Base-by-base conservation (phyloP, 2,113 vertebrate genomes). In the Egretta garzetta region DNA sequence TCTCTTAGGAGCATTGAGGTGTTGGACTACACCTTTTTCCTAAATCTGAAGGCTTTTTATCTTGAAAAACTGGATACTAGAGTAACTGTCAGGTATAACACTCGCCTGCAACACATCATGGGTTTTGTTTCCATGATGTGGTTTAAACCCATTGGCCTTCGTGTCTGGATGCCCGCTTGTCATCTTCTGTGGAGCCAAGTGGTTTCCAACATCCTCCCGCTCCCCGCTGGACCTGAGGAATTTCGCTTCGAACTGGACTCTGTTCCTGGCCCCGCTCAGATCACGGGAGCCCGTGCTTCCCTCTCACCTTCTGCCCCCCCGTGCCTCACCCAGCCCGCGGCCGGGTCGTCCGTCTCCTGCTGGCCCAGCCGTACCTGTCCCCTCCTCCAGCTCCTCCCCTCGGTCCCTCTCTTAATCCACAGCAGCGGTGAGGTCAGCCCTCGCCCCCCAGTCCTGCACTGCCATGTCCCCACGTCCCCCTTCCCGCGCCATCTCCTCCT, bases 361-460 rank as follows among this genome's bases (percentile, higher is more conserved):
- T 67, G 2, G 2, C 26, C 12, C 39, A 41, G 22, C 28, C 12
- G 2, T 21, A 2, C 22, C 35, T 12, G 7, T 30, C 4, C 7
- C 32, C 7, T 50, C 45, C 55, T 53, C 53, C 17, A 22, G 23
- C 26, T 28, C 52, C 37, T 62, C 10, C n/a, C 4, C 8, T 11
- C 20, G 3, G 11, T 35, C 9, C 28, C 17, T 37, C 52, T 23
- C 12, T 17, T 8, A 2, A 9, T 26, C 16, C 35, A 24, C 23
- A 30, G 6, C 12, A 32, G 27, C 30, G 16, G 32, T 0, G 0
- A 20, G n/a, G 23, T 26, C 9, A 7, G 21, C 28, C 16, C 24
- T 86, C 0, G 0, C 33, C 24, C 66, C 14, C 22, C 2, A 2
- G 5, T 15, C 60, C 35, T 21, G 16, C 24, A 5, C 8, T 0